A percentile compares a stretch with the other conserved stretches of the same genome.
Evolutionary conservation across 2,797 vertebrate species (phyloP).

Genomic region (Pangasius sanitwongsei): DNA sequence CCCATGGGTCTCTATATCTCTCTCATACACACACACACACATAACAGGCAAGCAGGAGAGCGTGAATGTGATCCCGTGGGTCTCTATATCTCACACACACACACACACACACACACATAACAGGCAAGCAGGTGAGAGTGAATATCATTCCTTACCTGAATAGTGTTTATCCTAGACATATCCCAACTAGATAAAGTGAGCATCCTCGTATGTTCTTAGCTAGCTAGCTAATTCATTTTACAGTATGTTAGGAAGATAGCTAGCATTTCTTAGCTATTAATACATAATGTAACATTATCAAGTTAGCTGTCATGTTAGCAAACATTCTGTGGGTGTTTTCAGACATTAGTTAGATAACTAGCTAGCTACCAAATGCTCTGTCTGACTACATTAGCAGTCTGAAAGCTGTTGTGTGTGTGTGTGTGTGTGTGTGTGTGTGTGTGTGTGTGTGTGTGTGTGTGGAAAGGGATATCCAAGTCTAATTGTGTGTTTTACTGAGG

Average conservation of each 20-base stretch:
- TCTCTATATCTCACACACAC: neutral
- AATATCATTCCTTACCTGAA: neutral
- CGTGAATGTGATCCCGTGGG: conserved; percentile 14
- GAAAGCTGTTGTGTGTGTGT: neutral
- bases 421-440: too few relatives aligned
- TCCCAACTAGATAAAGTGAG: neutral
- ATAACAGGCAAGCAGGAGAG: conserved; percentile 13
- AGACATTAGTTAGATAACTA: neutral
- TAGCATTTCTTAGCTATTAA: neutral
- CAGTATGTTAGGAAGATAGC: neutral
- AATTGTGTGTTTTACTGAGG: neutral
- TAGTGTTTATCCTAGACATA: neutral
- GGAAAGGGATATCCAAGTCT: neutral
- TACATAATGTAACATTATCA: neutral
- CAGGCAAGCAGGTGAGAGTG: conserved; percentile 3
- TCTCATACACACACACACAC: neutral
- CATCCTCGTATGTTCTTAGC: neutral
- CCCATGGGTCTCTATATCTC: neutral
- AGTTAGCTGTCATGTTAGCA: neutral
- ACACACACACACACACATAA: conserved; percentile 7
- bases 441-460: too few relatives aligned
- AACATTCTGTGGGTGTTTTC: neutral
- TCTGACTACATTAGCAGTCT: neutral
- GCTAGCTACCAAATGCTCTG: neutral
- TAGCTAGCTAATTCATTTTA: neutral